phyloP scores from a whole-genome alignment of 2,888 invertebrate species.

The Trissoscelio sp. region DNA sequence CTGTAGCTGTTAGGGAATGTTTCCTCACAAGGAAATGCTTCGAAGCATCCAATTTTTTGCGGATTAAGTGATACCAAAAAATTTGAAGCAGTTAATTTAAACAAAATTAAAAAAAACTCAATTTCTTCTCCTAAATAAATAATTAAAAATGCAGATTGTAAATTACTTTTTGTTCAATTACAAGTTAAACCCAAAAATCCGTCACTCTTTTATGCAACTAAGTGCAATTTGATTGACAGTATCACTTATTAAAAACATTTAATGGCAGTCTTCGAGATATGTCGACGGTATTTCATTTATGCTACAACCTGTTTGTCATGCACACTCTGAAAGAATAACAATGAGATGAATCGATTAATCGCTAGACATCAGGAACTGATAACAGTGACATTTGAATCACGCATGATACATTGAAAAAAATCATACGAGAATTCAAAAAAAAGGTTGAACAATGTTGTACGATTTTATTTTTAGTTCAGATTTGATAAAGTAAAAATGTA shows the following conservation, averaged over 20 bases:
- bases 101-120: too few relatives aligned
- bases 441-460: too few relatives aligned
- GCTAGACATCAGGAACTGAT: conserved; percentile 3
- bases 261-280: conserved; percentile 7
- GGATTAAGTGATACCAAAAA: background rate
- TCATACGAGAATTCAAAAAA: too few relatives aligned
- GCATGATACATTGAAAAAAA: background rate
- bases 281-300: conserved; percentile 19
- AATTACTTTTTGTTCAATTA: too few relatives aligned
- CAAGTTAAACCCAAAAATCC: too few relatives aligned
- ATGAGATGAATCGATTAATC: conserved; percentile 28
- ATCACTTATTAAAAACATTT: conserved; percentile 25
- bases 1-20: background rate
- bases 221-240: conserved; percentile 12
- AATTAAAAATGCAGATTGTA: too few relatives aligned
- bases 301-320: conserved; percentile 10
- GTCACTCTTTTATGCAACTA: too few relatives aligned
- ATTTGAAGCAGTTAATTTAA: too few relatives aligned
- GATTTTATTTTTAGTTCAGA: too few relatives aligned
- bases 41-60: background rate
- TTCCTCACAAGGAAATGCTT: background rate
- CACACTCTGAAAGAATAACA: conserved; percentile 10
- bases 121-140: too few relatives aligned
- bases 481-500: too few relatives aligned
- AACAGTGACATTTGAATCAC: background rate